Evolutionary conservation across 2,113 vertebrate genomes (phyloP).

Genomic region (Nettapus auritus): DNA sequence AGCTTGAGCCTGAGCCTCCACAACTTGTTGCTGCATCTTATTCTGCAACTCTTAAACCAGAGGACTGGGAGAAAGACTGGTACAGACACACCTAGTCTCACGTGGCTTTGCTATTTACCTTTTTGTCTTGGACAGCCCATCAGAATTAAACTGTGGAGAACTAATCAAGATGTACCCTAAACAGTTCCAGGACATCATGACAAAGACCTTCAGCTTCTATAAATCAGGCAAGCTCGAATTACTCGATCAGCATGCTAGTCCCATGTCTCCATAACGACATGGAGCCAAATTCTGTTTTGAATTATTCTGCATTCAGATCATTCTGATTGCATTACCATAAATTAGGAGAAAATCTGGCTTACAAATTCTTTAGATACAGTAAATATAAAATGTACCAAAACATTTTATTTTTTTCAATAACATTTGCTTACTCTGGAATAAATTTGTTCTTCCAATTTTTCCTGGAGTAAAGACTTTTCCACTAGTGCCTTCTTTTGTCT

Average conservation of each 20-base stretch:
- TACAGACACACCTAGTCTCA: accelerated
- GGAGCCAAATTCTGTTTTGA: not conserved
- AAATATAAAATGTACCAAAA: not conserved
- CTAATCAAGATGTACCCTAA: not conserved
- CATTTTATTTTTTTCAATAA: not conserved
- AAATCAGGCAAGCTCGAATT: not conserved
- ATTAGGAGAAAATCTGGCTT: not conserved
- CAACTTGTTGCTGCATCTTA: accelerated
- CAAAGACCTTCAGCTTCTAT: not conserved
- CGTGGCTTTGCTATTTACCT: not conserved
- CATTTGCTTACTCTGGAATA: slow-evolving; percentile 59
- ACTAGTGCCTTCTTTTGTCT: slow-evolving; percentile 72
- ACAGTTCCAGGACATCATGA: not conserved
- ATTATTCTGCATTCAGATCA: not conserved
- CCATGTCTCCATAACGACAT: not conserved
- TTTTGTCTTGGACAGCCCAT: not conserved
- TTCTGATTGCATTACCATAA: not conserved
- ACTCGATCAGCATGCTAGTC: not conserved
- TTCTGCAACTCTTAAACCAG: not conserved
- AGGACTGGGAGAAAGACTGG: not conserved
- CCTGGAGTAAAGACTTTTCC: slow-evolving; percentile 57
- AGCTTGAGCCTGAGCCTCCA: not conserved
- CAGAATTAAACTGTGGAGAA: not conserved
- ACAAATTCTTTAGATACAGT: not conserved
- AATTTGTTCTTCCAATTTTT: slow-evolving; percentile 72